Evolutionary conservation across 2,888 invertebrate species (phyloP).

Genomic region (Caenorhabditis becei): DNA sequence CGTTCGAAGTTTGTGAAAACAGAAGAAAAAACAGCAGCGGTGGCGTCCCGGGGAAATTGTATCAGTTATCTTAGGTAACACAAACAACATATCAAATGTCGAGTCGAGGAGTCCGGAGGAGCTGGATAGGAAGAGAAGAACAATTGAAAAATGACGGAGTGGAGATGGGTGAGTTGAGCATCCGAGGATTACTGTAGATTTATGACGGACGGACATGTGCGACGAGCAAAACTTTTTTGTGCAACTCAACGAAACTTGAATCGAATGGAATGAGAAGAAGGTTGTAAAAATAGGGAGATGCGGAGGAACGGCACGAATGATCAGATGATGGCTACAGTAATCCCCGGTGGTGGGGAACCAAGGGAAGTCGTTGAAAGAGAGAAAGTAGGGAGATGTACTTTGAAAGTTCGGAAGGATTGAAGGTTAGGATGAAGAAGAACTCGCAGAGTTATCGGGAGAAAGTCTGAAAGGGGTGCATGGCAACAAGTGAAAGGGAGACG

Average conservation of each 20-base stretch:
- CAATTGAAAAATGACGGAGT: conserved; percentile 46
- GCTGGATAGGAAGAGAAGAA: conserved; percentile 18
- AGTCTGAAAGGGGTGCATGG: neutral
- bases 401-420: neutral
- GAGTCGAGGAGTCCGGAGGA: conserved; percentile 1
- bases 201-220: conserved; percentile 55
- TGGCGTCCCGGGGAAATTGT: conserved; percentile 6
- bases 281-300: conserved; percentile 42
- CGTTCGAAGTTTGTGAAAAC: conserved; percentile 37
- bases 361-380: neutral
- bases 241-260: neutral
- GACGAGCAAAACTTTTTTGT: conserved; percentile 41
- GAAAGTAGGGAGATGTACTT: neutral
- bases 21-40: conserved; percentile 25
- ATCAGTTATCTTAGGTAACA: conserved; percentile 61
- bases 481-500: neutral
- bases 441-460: too few relatives aligned
- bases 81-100: conserved; percentile 65
- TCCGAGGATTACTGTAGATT: conserved; percentile 48
- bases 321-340: conserved; percentile 23
- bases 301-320: conserved; percentile 25
- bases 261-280: conserved; percentile 22
- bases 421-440: neutral
- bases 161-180: neutral
- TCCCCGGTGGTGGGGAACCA: neutral